Conservation (phyloP, 2,113 vertebrate species). For the Girardinichthys multiradiatus region DNA sequence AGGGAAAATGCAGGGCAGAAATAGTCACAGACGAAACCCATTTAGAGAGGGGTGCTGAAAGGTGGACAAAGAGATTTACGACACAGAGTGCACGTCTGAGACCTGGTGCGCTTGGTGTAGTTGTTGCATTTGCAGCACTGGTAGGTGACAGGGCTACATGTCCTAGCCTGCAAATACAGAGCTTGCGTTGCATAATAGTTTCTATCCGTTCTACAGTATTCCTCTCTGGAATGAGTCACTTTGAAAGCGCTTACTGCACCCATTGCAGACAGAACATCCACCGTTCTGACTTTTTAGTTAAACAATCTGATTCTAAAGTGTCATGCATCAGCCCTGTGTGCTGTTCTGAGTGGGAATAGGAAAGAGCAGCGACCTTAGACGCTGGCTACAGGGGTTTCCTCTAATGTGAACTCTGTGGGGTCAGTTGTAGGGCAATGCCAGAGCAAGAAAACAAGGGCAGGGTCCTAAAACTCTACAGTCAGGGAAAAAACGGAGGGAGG, state of each 20-base stretch:
- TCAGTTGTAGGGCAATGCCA: slow-evolving; percentile 72
- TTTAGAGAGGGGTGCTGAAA: slow-evolving; percentile 53
- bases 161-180: slow-evolving; percentile 60
- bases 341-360: slow-evolving; percentile 61
- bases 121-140: slow-evolving; percentile 14
- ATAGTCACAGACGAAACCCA: slow-evolving; percentile 37
- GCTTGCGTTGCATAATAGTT: slow-evolving; percentile 69
- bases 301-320: slow-evolving; percentile 23
- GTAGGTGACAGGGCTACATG: slow-evolving; percentile 55
- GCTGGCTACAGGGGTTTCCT: slow-evolving; percentile 70
- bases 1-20: slow-evolving; percentile 33
- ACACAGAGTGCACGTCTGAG: slow-evolving; percentile 33
- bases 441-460: slow-evolving; percentile 70
- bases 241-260: slow-evolving; percentile 17
- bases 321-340: slow-evolving; percentile 24
- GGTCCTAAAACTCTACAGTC: slow-evolving; percentile 54
- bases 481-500: slow-evolving; percentile 38
- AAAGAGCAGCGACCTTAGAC: slow-evolving; percentile 69
- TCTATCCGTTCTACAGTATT: slow-evolving; percentile 66
- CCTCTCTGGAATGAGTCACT: slow-evolving; percentile 70
- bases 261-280: slow-evolving; percentile 18
- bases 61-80: slow-evolving; percentile 59
- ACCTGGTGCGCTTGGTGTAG: slow-evolving; percentile 31
- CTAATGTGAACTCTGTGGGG: slow-evolving; percentile 66
- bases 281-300: neutral